Evolutionary conservation across 1,140 invertebrate genomes (phyloP).

Genomic region (Drosophila parvula): DNA sequence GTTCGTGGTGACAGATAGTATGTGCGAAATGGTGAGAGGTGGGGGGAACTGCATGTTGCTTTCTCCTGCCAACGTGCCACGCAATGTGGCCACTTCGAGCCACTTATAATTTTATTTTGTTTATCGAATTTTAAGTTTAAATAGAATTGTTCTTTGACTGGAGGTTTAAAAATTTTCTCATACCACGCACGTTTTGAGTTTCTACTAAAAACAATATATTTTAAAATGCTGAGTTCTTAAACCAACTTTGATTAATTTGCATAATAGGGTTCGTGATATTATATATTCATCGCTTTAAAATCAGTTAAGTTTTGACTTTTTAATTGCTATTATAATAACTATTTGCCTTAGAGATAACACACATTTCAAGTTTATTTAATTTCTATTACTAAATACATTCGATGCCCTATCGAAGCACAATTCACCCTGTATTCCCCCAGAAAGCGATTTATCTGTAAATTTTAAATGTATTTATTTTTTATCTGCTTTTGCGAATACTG

Average conservation of each 20-base stretch:
- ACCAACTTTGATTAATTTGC: neutral
- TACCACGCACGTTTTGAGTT: neutral
- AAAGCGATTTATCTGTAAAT: neutral
- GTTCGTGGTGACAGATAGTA: neutral
- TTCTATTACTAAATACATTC: neutral
- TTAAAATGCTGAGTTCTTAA: neutral
- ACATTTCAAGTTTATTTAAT: neutral
- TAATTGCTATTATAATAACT: neutral
- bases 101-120: neutral
- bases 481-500: too few species aligned
- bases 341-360: neutral
- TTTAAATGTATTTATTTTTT: neutral
- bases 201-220: neutral
- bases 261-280: neutral
- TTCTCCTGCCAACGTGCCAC: conserved; percentile 53
- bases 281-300: neutral
- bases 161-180: neutral
- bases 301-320: neutral
- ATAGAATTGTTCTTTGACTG: too few species aligned
- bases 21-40: neutral
- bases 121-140: neutral
- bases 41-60: conserved; percentile 58
- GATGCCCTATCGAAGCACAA: neutral
- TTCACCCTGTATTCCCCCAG: neutral
- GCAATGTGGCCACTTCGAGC: conserved; percentile 42